Evolutionary conservation across 2,113 vertebrate genomes (phyloP).

Genomic region (Drymodes brunneopygia): DNA sequence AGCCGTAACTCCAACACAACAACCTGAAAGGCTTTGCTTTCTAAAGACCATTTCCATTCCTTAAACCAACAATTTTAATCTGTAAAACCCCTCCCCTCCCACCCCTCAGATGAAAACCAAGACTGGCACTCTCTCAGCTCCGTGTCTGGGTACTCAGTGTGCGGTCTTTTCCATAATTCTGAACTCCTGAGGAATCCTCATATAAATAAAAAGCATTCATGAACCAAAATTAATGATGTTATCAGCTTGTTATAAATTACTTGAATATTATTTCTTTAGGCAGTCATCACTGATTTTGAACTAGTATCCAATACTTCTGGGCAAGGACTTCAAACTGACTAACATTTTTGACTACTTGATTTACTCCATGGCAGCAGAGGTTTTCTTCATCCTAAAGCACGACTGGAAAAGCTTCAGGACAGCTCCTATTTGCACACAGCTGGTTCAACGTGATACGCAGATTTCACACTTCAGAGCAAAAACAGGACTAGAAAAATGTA

Average conservation of each 20-base stretch:
- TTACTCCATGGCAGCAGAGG: background rate
- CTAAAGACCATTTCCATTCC: background rate
- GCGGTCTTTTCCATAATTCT: background rate
- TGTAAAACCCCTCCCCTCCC: background rate
- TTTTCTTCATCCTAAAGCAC: constrained; percentile 50
- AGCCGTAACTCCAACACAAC: background rate
- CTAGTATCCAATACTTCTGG: constrained; percentile 41
- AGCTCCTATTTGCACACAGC: constrained; percentile 51
- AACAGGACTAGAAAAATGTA: constrained; percentile 70
- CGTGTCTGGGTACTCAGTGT: background rate
- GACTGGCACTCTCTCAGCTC: background rate
- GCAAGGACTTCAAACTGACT: constrained; percentile 35
- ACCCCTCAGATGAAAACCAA: background rate
- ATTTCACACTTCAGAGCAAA: constrained; percentile 68
- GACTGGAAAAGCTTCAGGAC: constrained; percentile 7
- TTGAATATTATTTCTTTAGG: background rate
- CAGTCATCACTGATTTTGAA: constrained; percentile 15
- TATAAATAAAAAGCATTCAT: background rate
- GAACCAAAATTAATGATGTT: background rate
- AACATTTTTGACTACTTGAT: constrained; percentile 1
- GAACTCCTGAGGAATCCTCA: background rate
- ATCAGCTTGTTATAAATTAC: background rate
- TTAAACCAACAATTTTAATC: background rate
- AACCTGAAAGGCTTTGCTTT: background rate
- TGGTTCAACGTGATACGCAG: constrained; percentile 21